phyloP scores from a whole-genome alignment of 2,113 vertebrate species.

The Ammodytes marinus region DNA sequence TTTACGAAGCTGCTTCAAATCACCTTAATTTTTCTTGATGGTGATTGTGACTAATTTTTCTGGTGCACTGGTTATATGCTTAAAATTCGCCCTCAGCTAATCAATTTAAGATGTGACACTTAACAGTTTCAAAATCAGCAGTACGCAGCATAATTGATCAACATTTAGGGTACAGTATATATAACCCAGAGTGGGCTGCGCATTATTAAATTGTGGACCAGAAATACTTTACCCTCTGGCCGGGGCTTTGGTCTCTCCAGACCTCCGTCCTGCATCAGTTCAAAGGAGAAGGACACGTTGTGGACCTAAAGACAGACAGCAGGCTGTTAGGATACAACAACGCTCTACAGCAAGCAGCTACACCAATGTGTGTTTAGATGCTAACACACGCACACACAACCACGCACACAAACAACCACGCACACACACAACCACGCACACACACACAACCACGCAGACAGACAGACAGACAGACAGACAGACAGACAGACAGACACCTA shows the following conservation, averaged over 20 bases:
- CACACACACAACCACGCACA: not conserved
- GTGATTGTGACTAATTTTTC: too few species aligned
- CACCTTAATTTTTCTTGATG: too few species aligned
- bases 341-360: not conserved
- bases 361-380: not conserved
- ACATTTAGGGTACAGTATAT: too few species aligned
- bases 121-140: too few species aligned
- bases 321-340: not conserved
- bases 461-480: too few species aligned
- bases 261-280: constrained; percentile 98
- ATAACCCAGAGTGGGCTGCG: not conserved
- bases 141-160: too few species aligned
- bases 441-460: too few species aligned
- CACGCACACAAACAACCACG: not conserved
- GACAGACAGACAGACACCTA: not conserved
- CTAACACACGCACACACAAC: constrained; percentile 4
- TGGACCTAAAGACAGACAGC: constrained; percentile 86
- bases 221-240: constrained; percentile 89
- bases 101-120: too few species aligned
- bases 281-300: constrained; percentile 96
- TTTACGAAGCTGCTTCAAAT: too few species aligned
- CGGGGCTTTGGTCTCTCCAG: constrained; percentile 96
- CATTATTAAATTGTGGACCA: not conserved
- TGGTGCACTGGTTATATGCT: too few species aligned
- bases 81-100: too few species aligned